Evolutionary conservation across 2,797 vertebrate genomes (phyloP).

Genomic region (Pangasius djambal): DNA sequence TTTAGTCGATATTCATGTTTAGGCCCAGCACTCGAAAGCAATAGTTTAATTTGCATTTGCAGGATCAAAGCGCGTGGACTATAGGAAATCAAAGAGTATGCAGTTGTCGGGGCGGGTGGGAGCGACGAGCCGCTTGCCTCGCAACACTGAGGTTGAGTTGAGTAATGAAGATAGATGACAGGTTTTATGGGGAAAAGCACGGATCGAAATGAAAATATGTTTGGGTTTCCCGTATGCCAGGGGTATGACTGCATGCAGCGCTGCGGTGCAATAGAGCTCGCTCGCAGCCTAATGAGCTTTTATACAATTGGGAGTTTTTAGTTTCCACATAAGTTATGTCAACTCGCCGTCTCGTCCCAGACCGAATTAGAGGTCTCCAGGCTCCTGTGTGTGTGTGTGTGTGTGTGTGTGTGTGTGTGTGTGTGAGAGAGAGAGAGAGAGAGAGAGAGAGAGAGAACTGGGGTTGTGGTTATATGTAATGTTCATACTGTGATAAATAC

Average conservation of each 20-base stretch:
- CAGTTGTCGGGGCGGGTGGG: slow-evolving; percentile 50
- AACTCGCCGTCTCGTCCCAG: slow-evolving; percentile 46
- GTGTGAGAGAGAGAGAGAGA: background rate
- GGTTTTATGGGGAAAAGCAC: slow-evolving; percentile 75
- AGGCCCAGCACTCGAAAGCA: slow-evolving; percentile 70
- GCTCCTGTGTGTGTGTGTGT: slow-evolving; percentile 30
- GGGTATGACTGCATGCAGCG: slow-evolving; percentile 63
- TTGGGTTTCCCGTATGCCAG: slow-evolving; percentile 66
- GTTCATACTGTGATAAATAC: background rate
- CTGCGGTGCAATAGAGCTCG: slow-evolving; percentile 54
- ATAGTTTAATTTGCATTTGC: slow-evolving; percentile 76
- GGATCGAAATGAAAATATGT: slow-evolving; percentile 73
- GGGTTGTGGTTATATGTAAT: background rate
- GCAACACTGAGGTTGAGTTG: slow-evolving; percentile 74
- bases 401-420: slow-evolving; percentile 43
- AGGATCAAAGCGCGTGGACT: slow-evolving; percentile 68
- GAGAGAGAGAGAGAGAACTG: background rate
- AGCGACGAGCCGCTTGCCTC: slow-evolving; percentile 35
- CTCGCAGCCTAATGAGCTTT: slow-evolving; percentile 72
- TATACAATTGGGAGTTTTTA: slow-evolving; percentile 74
- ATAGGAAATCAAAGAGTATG: slow-evolving; percentile 76
- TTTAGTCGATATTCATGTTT: slow-evolving; percentile 76
- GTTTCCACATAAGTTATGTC: slow-evolving; percentile 65
- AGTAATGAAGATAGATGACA: slow-evolving; percentile 82
- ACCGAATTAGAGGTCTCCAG: slow-evolving; percentile 57